Evolutionary conservation across 1,140 invertebrate genomes (phyloP).

Genomic region (Lucilia sericata): DNA sequence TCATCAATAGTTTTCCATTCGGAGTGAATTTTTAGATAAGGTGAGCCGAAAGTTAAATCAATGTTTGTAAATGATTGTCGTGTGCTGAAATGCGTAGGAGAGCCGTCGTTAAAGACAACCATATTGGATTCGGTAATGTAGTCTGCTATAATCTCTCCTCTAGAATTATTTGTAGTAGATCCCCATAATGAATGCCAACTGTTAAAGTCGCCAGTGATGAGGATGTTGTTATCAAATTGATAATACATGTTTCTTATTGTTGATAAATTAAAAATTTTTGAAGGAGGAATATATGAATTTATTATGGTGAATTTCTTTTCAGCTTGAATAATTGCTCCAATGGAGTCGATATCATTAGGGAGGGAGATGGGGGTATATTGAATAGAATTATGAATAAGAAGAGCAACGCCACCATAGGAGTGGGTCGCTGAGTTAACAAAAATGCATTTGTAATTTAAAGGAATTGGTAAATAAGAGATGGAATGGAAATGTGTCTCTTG

Average conservation of each 20-base stretch:
- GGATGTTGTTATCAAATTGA: background rate
- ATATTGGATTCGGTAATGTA: background rate
- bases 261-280: background rate
- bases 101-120: background rate
- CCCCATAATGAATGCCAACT: background rate
- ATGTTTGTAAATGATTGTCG: background rate
- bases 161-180: background rate
- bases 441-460: slow-evolving; percentile 54
- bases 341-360: background rate
- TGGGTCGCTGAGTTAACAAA: background rate
- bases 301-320: background rate
- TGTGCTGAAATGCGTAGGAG: background rate
- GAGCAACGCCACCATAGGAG: background rate
- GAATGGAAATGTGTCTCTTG: slow-evolving; percentile 36
- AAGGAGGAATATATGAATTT: background rate
- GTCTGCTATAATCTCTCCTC: background rate
- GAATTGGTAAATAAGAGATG: slow-evolving; percentile 45
- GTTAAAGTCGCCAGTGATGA: too few relatives aligned
- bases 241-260: background rate
- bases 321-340: background rate
- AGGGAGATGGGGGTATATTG: background rate
- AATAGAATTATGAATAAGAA: background rate
- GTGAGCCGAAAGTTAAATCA: slow-evolving; percentile 62
- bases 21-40: too few relatives aligned
- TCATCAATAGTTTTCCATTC: too few relatives aligned